Evolutionary conservation across 2,797 vertebrate species (phyloP).

Genomic region (Pyrocephalus nanus): DNA sequence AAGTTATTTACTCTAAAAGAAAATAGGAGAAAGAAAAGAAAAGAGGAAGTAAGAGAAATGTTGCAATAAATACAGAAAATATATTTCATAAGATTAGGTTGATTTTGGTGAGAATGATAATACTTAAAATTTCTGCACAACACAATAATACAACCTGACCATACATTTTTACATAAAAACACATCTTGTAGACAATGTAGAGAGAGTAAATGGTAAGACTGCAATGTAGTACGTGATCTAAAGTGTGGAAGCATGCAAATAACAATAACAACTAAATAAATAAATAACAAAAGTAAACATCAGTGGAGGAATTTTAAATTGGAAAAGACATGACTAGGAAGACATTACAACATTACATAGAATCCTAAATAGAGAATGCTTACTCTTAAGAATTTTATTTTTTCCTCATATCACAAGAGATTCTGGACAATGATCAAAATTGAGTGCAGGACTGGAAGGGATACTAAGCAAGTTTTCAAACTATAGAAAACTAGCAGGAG

Average conservation of each 20-base stretch:
- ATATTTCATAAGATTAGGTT: background rate
- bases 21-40: background rate
- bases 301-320: background rate
- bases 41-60: background rate
- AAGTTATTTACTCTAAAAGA: background rate
- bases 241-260: background rate
- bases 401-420: background rate
- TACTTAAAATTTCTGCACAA: background rate
- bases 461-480: background rate
- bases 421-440: background rate
- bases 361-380: background rate
- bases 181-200: background rate
- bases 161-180: background rate
- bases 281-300: fast-evolving
- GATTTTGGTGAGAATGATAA: background rate
- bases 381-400: background rate
- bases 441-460: background rate
- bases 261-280: no score
- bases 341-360: background rate
- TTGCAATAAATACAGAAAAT: background rate
- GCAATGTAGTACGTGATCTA: background rate
- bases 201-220: background rate
- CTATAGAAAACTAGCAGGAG: background rate
- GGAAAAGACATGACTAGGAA: background rate
- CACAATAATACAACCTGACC: background rate